Conservation (phyloP, 2,888 invertebrate species). For the Tetramorium bicarinatum region DNA sequence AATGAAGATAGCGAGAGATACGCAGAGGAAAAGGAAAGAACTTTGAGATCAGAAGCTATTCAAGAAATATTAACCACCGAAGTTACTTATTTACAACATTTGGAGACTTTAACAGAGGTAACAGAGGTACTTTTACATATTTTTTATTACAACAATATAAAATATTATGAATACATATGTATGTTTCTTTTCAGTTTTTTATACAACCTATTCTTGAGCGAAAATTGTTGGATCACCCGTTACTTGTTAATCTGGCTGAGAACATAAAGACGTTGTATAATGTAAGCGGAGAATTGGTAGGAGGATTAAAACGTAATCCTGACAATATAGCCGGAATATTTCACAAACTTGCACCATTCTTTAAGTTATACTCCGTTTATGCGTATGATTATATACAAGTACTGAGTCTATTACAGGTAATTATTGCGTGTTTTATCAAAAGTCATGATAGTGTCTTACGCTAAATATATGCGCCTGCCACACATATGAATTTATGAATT, state of each 20-base stretch:
- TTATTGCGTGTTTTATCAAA: no score
- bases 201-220: constrained; percentile 88
- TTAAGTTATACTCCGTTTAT: constrained; percentile 93
- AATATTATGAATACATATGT: constrained; percentile 40
- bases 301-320: constrained; percentile 88
- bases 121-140: constrained; percentile 86
- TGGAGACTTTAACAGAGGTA: constrained; percentile 90
- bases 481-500: neutral
- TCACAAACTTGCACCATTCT: constrained; percentile 91
- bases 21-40: constrained; percentile 83
- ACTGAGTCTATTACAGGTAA: constrained; percentile 89
- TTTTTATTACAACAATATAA: neutral
- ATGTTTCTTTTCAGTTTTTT: constrained; percentile 86
- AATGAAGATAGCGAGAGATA: constrained; percentile 85
- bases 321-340: constrained; percentile 90
- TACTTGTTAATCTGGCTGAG: constrained; percentile 88
- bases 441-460: no score
- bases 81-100: constrained; percentile 90
- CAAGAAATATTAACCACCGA: constrained; percentile 91
- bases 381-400: constrained; percentile 91
- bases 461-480: no score
- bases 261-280: constrained; percentile 90
- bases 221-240: constrained; percentile 87
- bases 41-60: constrained; percentile 87
- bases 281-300: constrained; percentile 89